A percentile compares a stretch with the other conserved stretches of the same genome.
phyloP scores from a whole-genome alignment of 2,888 invertebrate genomes.

The Drosophila hamatofila region DNA sequence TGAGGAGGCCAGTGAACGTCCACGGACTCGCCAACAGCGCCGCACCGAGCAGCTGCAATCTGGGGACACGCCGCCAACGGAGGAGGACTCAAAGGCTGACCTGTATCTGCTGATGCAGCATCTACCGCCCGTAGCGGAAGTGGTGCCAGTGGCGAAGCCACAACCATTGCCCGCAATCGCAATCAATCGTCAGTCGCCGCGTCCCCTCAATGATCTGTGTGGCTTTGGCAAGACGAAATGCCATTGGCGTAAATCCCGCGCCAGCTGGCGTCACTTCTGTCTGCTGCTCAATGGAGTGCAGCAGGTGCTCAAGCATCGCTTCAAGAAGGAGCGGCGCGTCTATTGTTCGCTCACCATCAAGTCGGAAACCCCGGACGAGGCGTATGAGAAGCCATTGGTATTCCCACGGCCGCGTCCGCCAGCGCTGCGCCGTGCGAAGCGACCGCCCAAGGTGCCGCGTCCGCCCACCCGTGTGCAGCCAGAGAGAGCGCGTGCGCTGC shows the following conservation, averaged over 20 bases:
- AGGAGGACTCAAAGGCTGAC: constrained; percentile 50
- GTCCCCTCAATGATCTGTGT: constrained; percentile 30
- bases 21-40: constrained; percentile 52
- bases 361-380: constrained; percentile 40
- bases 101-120: constrained; percentile 51
- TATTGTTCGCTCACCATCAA: constrained; percentile 57
- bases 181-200: constrained; percentile 1
- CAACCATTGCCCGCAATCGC: neutral
- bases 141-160: neutral
- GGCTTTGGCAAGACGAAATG: constrained; percentile 52
- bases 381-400: constrained; percentile 42
- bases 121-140: constrained; percentile 38
- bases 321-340: constrained; percentile 78
- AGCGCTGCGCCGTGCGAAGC: constrained; percentile 13
- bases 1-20: constrained; percentile 16
- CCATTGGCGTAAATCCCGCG: constrained; percentile 48
- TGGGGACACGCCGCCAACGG: neutral
- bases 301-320: constrained; percentile 71
- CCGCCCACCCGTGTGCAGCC: constrained; percentile 70
- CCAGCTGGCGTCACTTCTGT: constrained; percentile 74
- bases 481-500: constrained; percentile 73
- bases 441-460: constrained; percentile 40
- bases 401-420: constrained; percentile 59
- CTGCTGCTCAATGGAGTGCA: constrained; percentile 71
- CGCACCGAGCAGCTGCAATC: constrained; percentile 20